Percentiles rank a stretch among this genome's conserved stretches.
These are phyloP conservation scores for Lasioglossum marginatum DNA, from an alignment of 2,888 invertebrate species.

Conservation along the genomic window DNA sequence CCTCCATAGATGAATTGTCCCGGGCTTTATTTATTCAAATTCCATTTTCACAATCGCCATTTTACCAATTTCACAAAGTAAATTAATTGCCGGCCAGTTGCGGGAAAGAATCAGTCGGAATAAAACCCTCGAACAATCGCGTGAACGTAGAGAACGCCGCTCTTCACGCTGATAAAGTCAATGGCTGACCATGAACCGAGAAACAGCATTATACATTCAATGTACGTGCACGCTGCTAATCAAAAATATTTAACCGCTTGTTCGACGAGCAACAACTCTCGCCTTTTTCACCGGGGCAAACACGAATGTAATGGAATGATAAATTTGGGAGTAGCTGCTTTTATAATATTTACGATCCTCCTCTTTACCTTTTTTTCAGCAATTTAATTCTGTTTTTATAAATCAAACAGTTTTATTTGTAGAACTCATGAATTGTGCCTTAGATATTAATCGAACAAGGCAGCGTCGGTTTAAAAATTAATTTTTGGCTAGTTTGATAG, in stretches of 20 bases:
- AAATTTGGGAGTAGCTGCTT: background rate
- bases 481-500: background rate
- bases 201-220: background rate
- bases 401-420: background rate
- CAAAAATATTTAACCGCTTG: background rate
- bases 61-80: background rate
- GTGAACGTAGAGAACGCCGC: background rate
- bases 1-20: background rate
- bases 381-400: background rate
- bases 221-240: background rate
- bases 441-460: background rate
- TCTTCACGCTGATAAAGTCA: background rate
- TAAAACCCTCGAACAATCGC: background rate
- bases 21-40: constrained; percentile 7
- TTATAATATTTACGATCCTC: background rate
- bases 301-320: background rate
- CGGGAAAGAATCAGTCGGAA: background rate
- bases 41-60: background rate
- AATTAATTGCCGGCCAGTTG: background rate
- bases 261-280: background rate
- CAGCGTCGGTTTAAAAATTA: too few relatives aligned
- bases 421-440: background rate
- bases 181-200: background rate
- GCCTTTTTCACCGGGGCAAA: background rate
- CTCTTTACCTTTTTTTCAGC: background rate